Conservation (phyloP, 2,888 invertebrate genomes). For the Campoletis raptor region DNA sequence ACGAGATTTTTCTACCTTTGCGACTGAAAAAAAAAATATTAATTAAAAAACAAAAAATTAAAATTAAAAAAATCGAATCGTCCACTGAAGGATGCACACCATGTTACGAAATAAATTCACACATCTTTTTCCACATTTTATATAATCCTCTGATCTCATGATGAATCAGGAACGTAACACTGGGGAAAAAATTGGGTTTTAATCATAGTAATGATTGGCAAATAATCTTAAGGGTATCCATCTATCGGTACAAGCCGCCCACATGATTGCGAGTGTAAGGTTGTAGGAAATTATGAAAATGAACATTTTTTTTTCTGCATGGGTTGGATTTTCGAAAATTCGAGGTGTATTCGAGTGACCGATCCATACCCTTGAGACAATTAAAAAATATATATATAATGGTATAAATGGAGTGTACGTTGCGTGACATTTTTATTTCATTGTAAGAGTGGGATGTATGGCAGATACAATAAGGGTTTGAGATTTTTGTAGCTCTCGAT, state of each 20-base stretch:
- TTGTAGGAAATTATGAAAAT: too few species aligned
- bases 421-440: background rate
- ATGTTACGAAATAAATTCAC: background rate
- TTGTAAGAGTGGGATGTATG: background rate
- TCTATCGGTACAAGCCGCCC: too few species aligned
- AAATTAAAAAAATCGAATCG: background rate
- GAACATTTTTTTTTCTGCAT: too few species aligned
- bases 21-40: background rate
- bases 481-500: slow-evolving; percentile 5
- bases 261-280: too few species aligned
- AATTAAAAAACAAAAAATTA: background rate
- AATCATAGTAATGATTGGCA: background rate
- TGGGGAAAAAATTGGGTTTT: background rate
- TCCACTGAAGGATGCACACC: background rate
- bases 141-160: background rate
- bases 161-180: background rate
- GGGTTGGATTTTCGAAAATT: too few species aligned
- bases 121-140: background rate
- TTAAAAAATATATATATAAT: background rate
- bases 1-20: slow-evolving; percentile 10
- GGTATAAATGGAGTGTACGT: background rate
- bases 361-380: too few species aligned
- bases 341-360: too few species aligned
- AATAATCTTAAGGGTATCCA: background rate
- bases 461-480: background rate